Conservation (phyloP, 2,113 vertebrate genomes). For the Heterocephalus glaber region DNA sequence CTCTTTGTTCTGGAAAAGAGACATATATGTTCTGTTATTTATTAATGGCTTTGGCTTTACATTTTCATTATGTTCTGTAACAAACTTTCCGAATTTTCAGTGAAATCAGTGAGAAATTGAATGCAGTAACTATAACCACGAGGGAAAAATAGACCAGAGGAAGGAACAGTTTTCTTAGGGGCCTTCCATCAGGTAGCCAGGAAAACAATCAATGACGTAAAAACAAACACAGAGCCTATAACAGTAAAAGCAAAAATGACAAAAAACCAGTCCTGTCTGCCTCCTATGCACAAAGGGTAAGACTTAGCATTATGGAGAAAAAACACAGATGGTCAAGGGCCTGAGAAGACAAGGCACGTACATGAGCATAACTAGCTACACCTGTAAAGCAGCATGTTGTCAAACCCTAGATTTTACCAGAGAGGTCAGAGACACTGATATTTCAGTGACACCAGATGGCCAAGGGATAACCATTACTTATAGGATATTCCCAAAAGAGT, state of each 20-base stretch:
- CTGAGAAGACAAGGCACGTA: background rate
- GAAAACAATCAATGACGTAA: background rate
- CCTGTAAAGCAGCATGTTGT: background rate
- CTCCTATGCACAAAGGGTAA: background rate
- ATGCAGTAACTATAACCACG: background rate
- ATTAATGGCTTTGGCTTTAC: conserved; percentile 53
- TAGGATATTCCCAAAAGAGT: background rate
- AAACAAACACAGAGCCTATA: too few relatives aligned
- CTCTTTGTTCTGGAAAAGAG: conserved; percentile 51
- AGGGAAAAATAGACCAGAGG: background rate
- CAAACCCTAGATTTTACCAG: background rate
- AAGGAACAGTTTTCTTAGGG: background rate
- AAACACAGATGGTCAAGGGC: background rate
- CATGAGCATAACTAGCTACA: background rate
- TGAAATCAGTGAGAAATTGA: conserved; percentile 59
- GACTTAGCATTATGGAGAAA: background rate
- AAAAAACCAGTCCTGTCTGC: background rate
- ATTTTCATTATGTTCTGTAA: conserved; percentile 70
- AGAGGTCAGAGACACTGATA: background rate
- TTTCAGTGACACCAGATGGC: background rate
- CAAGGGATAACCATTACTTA: background rate
- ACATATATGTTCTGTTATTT: conserved; percentile 53
- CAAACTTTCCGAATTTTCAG: conserved; percentile 47
- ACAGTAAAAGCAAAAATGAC: too few relatives aligned
- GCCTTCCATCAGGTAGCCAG: background rate